Percentiles rank a stretch among this genome's conserved stretches.
Evolutionary conservation across 2,797 vertebrate genomes (phyloP).

Genomic region (Aeoliscus strigatus): DNA sequence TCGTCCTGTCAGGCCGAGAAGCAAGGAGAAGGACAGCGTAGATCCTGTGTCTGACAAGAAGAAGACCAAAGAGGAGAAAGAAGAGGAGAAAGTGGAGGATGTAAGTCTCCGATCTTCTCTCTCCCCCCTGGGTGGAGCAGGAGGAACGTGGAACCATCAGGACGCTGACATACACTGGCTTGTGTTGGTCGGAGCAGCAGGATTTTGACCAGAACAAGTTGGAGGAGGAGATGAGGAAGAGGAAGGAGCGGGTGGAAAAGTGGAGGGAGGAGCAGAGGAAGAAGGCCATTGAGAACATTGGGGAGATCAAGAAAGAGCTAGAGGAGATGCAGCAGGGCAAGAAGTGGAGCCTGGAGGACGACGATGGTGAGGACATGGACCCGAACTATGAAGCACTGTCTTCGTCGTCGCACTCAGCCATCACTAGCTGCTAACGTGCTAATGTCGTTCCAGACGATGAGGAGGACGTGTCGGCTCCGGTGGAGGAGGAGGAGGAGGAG

Average conservation of each 20-base stretch:
- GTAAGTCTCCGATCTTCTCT: constrained; percentile 59
- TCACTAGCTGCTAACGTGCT: background rate
- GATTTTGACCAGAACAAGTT: constrained; percentile 99
- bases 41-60: constrained; percentile 90
- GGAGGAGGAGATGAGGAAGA: constrained; percentile 98
- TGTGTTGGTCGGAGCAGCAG: constrained; percentile 62
- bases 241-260: constrained; percentile 97
- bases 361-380: constrained; percentile 91
- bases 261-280: constrained; percentile 98
- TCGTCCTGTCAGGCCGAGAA: constrained; percentile 73
- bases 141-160: background rate
- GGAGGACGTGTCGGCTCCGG: constrained; percentile 72
- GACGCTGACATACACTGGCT: background rate
- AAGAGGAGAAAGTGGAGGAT: constrained; percentile 93
- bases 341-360: constrained; percentile 98
- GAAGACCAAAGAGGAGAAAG: constrained; percentile 94
- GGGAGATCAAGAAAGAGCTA: constrained; percentile 94
- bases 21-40: constrained; percentile 87
- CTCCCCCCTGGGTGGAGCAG: background rate
- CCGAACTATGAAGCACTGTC: background rate
- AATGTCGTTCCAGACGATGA: constrained; percentile 81
- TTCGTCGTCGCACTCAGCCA: too few species aligned
- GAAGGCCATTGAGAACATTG: constrained; percentile 96
- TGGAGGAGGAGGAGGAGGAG: constrained; percentile 75
- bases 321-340: constrained; percentile 99